Evolutionary conservation across 2,888 invertebrate genomes (phyloP).

Genomic region (Tromatobia lineatoria): DNA sequence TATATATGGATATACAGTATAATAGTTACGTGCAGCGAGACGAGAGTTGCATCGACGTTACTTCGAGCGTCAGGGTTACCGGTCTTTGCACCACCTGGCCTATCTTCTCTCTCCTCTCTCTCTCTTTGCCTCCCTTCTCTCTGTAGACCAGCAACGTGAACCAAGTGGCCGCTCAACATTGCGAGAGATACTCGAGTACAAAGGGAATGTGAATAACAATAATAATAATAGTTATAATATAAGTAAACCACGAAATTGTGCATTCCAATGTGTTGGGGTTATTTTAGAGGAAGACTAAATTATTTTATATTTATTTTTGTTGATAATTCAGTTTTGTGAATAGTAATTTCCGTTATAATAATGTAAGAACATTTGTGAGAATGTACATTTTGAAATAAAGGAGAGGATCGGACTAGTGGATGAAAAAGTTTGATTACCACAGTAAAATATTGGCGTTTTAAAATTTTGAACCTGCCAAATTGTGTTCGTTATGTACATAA

Average conservation of each 20-base stretch:
- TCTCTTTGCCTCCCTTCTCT: constrained; percentile 4
- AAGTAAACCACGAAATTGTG: background rate
- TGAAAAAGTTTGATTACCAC: too few relatives aligned
- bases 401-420: too few relatives aligned
- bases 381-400: too few relatives aligned
- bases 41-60: constrained; percentile 53
- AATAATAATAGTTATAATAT: background rate
- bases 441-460: too few relatives aligned
- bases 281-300: too few relatives aligned
- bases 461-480: background rate
- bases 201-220: constrained; percentile 40
- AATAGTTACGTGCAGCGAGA: constrained; percentile 51
- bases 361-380: too few relatives aligned
- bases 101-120: constrained; percentile 25
- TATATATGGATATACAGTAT: constrained; percentile 1
- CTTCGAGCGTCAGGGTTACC: constrained; percentile 55
- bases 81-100: constrained; percentile 63
- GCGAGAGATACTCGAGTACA: constrained; percentile 13
- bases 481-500: background rate
- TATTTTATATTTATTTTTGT: too few relatives aligned
- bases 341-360: too few relatives aligned
- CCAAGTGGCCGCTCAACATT: constrained; percentile 23
- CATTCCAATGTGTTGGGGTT: background rate
- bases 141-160: constrained; percentile 7
- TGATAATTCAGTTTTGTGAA: too few relatives aligned